These are phyloP conservation scores for Proales similis DNA, from an alignment of 1,140 invertebrate genomes.

Conservation along the genomic window DNA sequence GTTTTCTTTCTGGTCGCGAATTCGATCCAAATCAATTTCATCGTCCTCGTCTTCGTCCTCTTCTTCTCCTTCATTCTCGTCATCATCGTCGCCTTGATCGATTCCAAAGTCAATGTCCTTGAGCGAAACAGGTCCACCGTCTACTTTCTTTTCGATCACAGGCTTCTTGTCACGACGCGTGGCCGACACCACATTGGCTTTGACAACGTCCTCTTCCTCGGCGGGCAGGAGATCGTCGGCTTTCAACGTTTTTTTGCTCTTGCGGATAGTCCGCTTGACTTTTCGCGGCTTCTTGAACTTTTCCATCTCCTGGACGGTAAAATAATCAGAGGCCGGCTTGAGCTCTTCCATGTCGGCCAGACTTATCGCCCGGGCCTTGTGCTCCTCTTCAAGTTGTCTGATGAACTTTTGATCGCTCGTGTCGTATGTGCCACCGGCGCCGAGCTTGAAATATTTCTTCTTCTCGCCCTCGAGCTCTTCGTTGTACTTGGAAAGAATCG, in stretches of 20 bases:
- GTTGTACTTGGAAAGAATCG: constrained; percentile 57
- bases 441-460: constrained; percentile 71
- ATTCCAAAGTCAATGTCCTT: constrained; percentile 11
- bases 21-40: constrained; percentile 37
- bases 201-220: neutral
- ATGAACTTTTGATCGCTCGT: constrained; percentile 48
- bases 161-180: neutral
- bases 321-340: constrained; percentile 77
- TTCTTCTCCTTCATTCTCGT: constrained; percentile 38
- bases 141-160: neutral
- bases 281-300: constrained; percentile 89
- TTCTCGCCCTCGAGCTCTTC: constrained; percentile 79
- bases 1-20: constrained; percentile 24
- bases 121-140: no score
- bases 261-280: constrained; percentile 57
- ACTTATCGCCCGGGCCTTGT: constrained; percentile 48
- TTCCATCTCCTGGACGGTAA: constrained; percentile 71
- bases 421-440: constrained; percentile 52
- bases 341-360: constrained; percentile 41
- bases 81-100: constrained; percentile 36
- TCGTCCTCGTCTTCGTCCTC: constrained; percentile 20
- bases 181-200: neutral
- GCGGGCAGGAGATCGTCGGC: constrained; percentile 9
- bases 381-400: constrained; percentile 47
- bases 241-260: constrained; percentile 45